Percentiles rank a stretch among this genome's conserved stretches.
phyloP scores from a whole-genome alignment of 2,113 vertebrate species.

The Grus americana region DNA sequence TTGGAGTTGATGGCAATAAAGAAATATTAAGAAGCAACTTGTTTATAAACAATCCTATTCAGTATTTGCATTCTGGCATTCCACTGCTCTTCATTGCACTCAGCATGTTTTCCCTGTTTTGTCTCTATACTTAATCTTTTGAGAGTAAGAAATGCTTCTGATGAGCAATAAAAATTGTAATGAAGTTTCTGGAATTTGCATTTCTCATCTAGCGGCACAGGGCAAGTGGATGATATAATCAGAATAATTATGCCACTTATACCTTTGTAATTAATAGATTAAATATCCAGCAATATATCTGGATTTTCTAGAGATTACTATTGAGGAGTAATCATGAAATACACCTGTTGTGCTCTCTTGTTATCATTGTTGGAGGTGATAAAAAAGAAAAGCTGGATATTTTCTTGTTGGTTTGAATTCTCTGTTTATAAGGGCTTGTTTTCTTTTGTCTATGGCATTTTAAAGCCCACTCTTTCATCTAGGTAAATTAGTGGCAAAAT shows the following conservation, averaged over 20 bases:
- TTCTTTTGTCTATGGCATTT: background rate
- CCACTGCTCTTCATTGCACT: conserved; percentile 4
- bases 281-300: background rate
- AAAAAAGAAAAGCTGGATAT: background rate
- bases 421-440: background rate
- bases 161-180: conserved; percentile 16
- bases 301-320: background rate
- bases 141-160: background rate
- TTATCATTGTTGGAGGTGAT: background rate
- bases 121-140: background rate
- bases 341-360: background rate
- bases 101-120: conserved; percentile 18
- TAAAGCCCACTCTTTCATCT: background rate
- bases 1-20: background rate
- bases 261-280: background rate
- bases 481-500: background rate
- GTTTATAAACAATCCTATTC: conserved; percentile 25
- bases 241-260: conserved; percentile 12
- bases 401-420: background rate
- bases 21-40: background rate
- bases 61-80: conserved; percentile 10
- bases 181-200: conserved; percentile 4
- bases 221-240: background rate
- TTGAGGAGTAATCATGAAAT: background rate
- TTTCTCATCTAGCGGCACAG: background rate